A percentile compares a stretch with the other conserved stretches of the same genome.
These are phyloP conservation scores for Periparus ater DNA, from an alignment of 2,797 vertebrate genomes.

Conservation along the genomic window DNA sequence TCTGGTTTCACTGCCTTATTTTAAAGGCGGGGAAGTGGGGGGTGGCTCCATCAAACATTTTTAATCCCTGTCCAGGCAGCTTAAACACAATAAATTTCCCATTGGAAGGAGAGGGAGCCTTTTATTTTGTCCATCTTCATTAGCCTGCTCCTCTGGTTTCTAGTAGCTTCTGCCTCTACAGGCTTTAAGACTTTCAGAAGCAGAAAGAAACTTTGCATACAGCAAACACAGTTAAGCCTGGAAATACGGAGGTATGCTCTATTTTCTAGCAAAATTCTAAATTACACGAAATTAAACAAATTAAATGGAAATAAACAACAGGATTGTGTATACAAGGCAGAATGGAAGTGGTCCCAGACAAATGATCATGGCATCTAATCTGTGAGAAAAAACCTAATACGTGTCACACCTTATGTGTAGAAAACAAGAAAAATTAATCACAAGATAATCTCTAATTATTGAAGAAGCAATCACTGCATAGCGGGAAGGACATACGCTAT, in stretches of 20 bases:
- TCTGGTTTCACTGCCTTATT: not conserved
- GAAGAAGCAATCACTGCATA: not conserved
- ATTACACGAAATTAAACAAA: not conserved
- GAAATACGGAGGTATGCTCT: not conserved
- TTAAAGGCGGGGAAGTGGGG: rapidly evolving
- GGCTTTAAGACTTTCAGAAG: not conserved
- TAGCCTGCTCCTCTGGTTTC: not conserved
- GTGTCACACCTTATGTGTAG: not conserved
- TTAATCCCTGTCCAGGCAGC: not conserved
- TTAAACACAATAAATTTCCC: not conserved
- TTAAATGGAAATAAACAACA: not conserved
- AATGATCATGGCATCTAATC: not conserved
- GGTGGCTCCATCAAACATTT: not conserved
- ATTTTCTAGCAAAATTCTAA: not conserved
- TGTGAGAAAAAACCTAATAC: not conserved
- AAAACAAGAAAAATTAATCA: not conserved
- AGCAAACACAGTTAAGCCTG: not conserved
- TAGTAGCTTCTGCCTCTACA: not conserved
- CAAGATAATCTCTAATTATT: not conserved
- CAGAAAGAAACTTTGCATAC: not conserved
- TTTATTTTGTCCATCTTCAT: not conserved
- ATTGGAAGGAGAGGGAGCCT: not conserved
- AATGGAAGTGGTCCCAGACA: not conserved
- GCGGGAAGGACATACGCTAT: not conserved
- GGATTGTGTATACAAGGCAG: not conserved